Conservation (phyloP, 1,140 invertebrate species). For the Pogonus chalceus region DNA sequence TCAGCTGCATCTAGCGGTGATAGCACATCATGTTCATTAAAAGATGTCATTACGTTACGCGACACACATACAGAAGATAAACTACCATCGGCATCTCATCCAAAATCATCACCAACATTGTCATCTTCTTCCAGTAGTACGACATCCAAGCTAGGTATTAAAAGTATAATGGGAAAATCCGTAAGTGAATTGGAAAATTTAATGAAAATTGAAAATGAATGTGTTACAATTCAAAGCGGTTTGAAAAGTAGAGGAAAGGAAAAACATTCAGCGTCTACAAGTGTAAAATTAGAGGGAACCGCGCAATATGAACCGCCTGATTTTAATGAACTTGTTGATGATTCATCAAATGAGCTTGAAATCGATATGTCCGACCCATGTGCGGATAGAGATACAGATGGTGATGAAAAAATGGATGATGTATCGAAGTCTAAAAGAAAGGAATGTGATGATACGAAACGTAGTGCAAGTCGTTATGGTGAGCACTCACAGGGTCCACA, state of each 20-base stretch:
- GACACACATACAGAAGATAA: slow-evolving; percentile 39
- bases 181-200: slow-evolving; percentile 38
- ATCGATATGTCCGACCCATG: slow-evolving; percentile 62
- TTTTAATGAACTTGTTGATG: slow-evolving; percentile 69
- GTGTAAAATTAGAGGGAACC: slow-evolving; percentile 36
- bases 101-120: slow-evolving; percentile 23
- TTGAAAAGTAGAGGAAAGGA: slow-evolving; percentile 24
- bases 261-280: slow-evolving; percentile 29
- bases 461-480: slow-evolving; percentile 26
- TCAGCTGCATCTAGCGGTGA: slow-evolving; percentile 48
- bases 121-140: slow-evolving; percentile 13
- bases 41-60: slow-evolving; percentile 54
- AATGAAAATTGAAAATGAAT: slow-evolving; percentile 43
- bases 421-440: slow-evolving; percentile 36
- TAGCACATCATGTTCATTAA: slow-evolving; percentile 45
- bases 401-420: slow-evolving; percentile 36
- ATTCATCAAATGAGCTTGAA: slow-evolving; percentile 67
- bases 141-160: neutral
- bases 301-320: slow-evolving; percentile 58
- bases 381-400: slow-evolving; percentile 39
- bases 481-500: slow-evolving; percentile 24
- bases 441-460: slow-evolving; percentile 36
- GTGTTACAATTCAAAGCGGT: slow-evolving; percentile 37
- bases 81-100: slow-evolving; percentile 19
- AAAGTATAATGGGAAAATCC: slow-evolving; percentile 18